Evolutionary conservation across 2,888 invertebrate genomes (phyloP).

Genomic region (Nebria salina): DNA sequence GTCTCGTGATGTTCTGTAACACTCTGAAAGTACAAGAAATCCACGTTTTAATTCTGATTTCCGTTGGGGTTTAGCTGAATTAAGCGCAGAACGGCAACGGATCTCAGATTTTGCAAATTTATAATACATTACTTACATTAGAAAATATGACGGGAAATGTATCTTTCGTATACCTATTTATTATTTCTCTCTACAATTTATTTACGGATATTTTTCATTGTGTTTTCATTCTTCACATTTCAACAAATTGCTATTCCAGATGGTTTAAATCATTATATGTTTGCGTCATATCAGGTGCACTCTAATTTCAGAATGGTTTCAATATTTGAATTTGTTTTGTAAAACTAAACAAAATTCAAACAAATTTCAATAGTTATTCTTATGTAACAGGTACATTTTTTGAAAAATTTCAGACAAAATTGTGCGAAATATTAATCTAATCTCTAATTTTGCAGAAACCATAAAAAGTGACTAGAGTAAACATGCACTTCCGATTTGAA

Average conservation of each 20-base stretch:
- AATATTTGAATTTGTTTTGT: too few relatives aligned
- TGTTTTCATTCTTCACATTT: neutral
- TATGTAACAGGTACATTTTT: too few relatives aligned
- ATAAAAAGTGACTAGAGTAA: too few relatives aligned
- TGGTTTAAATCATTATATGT: constrained; percentile 2
- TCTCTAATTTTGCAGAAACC: too few relatives aligned
- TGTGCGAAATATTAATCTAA: too few relatives aligned
- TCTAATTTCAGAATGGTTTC: too few relatives aligned
- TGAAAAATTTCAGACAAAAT: too few relatives aligned
- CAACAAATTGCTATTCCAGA: neutral
- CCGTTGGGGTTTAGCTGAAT: constrained; percentile 62
- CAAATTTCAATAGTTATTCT: too few relatives aligned
- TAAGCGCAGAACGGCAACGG: constrained; percentile 62
- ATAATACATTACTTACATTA: constrained; percentile 54
- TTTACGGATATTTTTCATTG: constrained; percentile 20
- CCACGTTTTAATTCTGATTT: constrained; percentile 64
- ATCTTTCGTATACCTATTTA: constrained; percentile 16
- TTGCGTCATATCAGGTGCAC: neutral
- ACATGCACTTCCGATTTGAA: too few relatives aligned
- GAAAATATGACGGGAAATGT: constrained; percentile 40
- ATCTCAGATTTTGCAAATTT: constrained; percentile 61
- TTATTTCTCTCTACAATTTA: constrained; percentile 17
- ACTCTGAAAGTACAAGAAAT: constrained; percentile 56
- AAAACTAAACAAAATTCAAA: too few relatives aligned
- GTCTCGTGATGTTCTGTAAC: constrained; percentile 34